Percentiles rank a stretch among this genome's conserved stretches.
Evolutionary conservation across 2,113 vertebrate genomes (phyloP).

Genomic region (Gobiocypris rarus): DNA sequence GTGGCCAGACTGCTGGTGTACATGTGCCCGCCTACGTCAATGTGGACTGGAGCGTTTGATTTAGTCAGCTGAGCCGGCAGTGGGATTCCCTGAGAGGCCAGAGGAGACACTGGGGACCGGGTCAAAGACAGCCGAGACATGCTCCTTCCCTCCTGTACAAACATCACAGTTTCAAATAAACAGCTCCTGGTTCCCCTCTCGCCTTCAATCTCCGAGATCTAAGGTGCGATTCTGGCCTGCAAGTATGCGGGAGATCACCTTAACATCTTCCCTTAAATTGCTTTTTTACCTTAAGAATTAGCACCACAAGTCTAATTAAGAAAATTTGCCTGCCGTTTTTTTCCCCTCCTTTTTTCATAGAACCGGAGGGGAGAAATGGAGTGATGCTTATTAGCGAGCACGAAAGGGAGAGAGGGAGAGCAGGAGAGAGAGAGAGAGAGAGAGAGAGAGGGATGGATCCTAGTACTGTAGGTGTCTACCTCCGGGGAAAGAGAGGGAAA

Average conservation of each 20-base stretch:
- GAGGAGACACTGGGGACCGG: constrained; percentile 96
- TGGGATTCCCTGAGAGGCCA: constrained; percentile 97
- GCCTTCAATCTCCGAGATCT: constrained; percentile 61
- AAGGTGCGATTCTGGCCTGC: constrained; percentile 71
- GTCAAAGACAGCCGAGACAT: constrained; percentile 99
- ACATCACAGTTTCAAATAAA: constrained; percentile 50
- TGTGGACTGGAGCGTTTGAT: constrained; percentile 96
- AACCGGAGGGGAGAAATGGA: constrained; percentile 88
- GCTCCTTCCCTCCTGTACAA: constrained; percentile 93
- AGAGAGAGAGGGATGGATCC: constrained; percentile 72
- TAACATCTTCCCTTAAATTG: constrained; percentile 84
- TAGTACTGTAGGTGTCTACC: constrained; percentile 75
- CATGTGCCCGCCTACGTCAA: constrained; percentile 99
- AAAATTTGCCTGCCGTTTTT: constrained; percentile 94
- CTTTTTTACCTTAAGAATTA: constrained; percentile 93
- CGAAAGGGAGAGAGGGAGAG: constrained; percentile 77
- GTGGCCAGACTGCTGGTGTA: constrained; percentile 99
- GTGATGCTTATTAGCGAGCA: constrained; percentile 95
- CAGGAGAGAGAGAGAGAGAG: constrained; percentile 84
- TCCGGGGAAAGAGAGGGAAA: constrained; percentile 86
- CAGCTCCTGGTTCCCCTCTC: constrained; percentile 23
- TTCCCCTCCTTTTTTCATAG: constrained; percentile 63
- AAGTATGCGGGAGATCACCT: constrained; percentile 90
- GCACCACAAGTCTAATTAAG: constrained; percentile 95
- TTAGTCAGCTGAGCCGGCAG: constrained; percentile 98